Conservation (phyloP, 1,140 invertebrate species). For the Subanguina moxae region DNA sequence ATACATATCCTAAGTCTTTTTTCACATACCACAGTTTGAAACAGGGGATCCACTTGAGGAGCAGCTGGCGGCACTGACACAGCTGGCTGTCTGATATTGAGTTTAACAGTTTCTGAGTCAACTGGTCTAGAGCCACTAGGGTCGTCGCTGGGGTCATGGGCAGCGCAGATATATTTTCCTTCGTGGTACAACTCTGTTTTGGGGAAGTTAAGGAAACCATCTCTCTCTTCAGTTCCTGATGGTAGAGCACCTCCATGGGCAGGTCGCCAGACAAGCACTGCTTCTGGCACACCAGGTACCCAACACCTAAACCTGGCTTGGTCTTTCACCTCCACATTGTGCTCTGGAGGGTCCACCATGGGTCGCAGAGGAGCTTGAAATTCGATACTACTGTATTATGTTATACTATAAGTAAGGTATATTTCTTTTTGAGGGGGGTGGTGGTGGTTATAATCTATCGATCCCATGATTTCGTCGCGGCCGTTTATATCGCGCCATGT, state of each 20-base stretch:
- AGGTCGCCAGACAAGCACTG: conserved; percentile 49
- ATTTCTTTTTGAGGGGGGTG: too few relatives aligned
- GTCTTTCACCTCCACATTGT: conserved; percentile 45
- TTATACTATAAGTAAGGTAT: not conserved
- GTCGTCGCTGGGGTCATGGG: conserved; percentile 45
- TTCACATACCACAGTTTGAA: conserved; percentile 4
- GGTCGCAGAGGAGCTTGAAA: conserved; percentile 39
- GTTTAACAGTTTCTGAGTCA: conserved; percentile 42
- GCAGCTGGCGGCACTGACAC: conserved; percentile 32
- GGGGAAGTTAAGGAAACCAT: conserved; percentile 46
- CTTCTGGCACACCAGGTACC: conserved; percentile 55
- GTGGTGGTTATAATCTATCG: too few relatives aligned
- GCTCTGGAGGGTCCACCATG: conserved; percentile 51
- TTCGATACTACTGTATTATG: not conserved
- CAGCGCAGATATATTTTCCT: conserved; percentile 52
- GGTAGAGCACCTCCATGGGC: conserved; percentile 48
- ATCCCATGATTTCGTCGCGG: too few relatives aligned
- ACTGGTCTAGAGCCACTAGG: conserved; percentile 27
- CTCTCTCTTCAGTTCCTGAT: conserved; percentile 38
- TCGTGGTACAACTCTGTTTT: conserved; percentile 25
- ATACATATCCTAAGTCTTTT: too few relatives aligned
- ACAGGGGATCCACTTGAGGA: conserved; percentile 45
- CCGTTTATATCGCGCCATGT: too few relatives aligned
- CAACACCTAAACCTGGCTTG: conserved; percentile 57
- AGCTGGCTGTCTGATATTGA: conserved; percentile 25